Evolutionary conservation across 30 jellyfish, hydroid and myxozoan genomes (phyloP), one percentile per base, ranked within the genome.

Genomic region (Calvadosia cruxmelitensis): DNA sequence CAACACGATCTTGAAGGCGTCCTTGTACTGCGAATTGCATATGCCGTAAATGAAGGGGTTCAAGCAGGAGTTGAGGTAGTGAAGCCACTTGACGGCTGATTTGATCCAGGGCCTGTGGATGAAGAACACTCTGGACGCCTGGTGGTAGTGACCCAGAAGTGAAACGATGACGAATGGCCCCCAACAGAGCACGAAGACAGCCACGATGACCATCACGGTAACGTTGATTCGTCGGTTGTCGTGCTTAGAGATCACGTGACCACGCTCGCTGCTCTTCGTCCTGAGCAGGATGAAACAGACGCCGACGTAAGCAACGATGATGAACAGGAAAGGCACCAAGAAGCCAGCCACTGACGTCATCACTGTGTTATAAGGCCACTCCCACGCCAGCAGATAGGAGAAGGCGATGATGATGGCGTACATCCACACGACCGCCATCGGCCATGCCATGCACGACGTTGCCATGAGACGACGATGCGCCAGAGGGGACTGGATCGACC

Each of bases 31-130:
- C 10, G 97, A 93, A 34, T 87, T 87, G 68, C 78, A 93, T 29
- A 87, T 87, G 69, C 94, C 94, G 67, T 87, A 87, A 28, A 87
- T 79, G 36, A 87, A 77, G 27, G 97, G 97, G 77, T 87, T 87
- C 67, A 88, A 52, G 52, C 97, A 87, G 51, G 95, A 82, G 78
- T 80, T 87, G 49, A 74, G 34, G 75, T 87, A 87, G 63, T 87
- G 97, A 64, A 87, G 78, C 93, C 93, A 87, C 1, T 74, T 81
- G 53, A 76, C 85, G 7, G 79, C 34, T 26, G 97, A 80, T 36
- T 93, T 89, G 3, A 80, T 66, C 97, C 97, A 80, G 48, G 74
- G 84, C 66, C 71, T 72, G 27, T 66, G 53, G 57, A 77, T 52
- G 10, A 87, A 69, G 48, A 29, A 76, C 27, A 33, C 25, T 15